Evolutionary conservation across 2,113 vertebrate genomes (phyloP).

Genomic region (Erythrolamprus reginae): DNA sequence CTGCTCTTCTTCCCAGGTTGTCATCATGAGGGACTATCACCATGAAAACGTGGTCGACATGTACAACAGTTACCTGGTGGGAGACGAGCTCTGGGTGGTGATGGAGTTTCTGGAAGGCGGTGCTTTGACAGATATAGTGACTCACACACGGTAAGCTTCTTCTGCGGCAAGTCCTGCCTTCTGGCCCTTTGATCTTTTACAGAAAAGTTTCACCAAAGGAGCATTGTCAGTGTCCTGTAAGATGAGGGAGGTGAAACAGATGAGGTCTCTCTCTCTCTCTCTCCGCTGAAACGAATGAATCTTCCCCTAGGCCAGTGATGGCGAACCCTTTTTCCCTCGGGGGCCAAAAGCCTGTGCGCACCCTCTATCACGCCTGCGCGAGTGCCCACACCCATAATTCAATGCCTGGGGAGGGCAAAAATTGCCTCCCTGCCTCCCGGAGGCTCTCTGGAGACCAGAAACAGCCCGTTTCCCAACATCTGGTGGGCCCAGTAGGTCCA

Average conservation of each 20-base stretch:
- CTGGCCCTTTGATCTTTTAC: not conserved
- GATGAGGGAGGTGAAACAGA: not conserved
- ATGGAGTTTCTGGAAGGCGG: conserved; percentile 99
- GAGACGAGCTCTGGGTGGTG: conserved; percentile 96
- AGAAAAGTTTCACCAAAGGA: not conserved
- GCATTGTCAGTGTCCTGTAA: not conserved
- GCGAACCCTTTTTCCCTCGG: no score
- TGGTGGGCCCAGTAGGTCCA: no score
- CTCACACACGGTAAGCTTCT: conserved; percentile 86
- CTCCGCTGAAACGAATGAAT: not conserved
- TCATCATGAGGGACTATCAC: conserved; percentile 99
- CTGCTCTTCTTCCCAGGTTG: conserved; percentile 83
- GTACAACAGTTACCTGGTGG: conserved; percentile 98
- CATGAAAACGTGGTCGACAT: conserved; percentile 99
- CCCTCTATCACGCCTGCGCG: no score
- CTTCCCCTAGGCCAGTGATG: no score
- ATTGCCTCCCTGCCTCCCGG: no score
- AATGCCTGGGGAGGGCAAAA: no score
- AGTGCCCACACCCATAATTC: no score
- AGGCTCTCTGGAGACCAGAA: no score
- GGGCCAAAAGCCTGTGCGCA: no score
- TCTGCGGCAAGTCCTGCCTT: not conserved
- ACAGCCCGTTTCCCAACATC: no score
- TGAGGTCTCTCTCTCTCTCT: not conserved
- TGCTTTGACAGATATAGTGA: conserved; percentile 96